Percentiles rank a stretch among this genome's conserved stretches.
These are phyloP conservation scores for Poecilia latipinna DNA, from an alignment of 2,113 vertebrate genomes.

Conservation along the genomic window DNA sequence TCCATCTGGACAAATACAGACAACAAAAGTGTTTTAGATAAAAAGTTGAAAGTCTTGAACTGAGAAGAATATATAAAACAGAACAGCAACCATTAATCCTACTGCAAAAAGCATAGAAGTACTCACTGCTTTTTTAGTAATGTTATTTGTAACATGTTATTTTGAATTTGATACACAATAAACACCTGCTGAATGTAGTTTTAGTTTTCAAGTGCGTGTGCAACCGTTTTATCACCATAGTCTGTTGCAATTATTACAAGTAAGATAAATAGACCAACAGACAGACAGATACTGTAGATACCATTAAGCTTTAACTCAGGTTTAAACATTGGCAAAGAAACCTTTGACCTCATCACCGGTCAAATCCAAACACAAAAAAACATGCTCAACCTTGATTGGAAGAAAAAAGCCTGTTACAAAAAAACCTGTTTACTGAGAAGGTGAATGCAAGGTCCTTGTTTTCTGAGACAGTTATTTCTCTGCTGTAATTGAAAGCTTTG, in stretches of 20 bases:
- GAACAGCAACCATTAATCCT: neutral
- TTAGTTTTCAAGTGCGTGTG: neutral
- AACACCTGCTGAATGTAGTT: neutral
- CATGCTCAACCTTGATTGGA: slow-evolving; percentile 3
- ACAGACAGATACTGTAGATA: no score
- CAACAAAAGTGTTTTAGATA: neutral
- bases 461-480: slow-evolving; percentile 23
- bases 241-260: neutral
- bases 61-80: neutral
- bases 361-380: neutral
- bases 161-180: neutral
- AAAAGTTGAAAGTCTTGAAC: neutral
- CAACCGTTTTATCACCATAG: neutral
- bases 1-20: neutral
- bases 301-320: no score
- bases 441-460: neutral
- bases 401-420: slow-evolving; percentile 13
- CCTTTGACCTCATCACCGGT: neutral
- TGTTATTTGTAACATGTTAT: neutral
- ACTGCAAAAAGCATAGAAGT: neutral
- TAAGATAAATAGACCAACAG: neutral
- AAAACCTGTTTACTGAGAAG: slow-evolving; percentile 2
- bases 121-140: neutral
- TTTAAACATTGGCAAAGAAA: neutral
- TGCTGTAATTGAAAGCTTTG: slow-evolving; percentile 16